Evolutionary conservation across 2,797 vertebrate genomes (phyloP).

Genomic region (Semaprochilodus insignis): DNA sequence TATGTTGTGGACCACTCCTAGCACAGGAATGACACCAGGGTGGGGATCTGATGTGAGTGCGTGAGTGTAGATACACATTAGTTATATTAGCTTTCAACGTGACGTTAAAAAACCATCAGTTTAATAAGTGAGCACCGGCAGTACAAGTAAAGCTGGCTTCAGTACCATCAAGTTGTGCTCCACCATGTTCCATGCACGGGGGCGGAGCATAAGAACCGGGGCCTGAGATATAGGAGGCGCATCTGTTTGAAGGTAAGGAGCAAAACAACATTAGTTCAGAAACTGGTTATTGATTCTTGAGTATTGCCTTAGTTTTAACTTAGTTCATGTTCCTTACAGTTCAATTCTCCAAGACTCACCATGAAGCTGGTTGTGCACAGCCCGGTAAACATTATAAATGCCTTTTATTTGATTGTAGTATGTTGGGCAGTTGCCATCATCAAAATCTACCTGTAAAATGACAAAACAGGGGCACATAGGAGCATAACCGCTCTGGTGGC

Average conservation of each 20-base stretch:
- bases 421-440: conserved; percentile 84
- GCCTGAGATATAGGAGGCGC: conserved; percentile 75
- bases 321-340: too few species aligned
- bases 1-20: too few species aligned
- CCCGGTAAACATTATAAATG: conserved; percentile 78
- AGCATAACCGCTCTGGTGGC: not conserved
- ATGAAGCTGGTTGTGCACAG: conserved; percentile 72
- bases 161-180: conserved; percentile 83
- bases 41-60: too few species aligned
- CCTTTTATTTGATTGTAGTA: conserved; percentile 84
- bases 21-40: too few species aligned
- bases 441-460: conserved; percentile 80
- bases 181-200: conserved; percentile 85
- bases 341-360: conserved; percentile 62
- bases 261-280: not conserved
- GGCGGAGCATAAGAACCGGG: conserved; percentile 83
- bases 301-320: too few species aligned
- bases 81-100: not conserved
- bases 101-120: not conserved
- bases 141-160: not conserved
- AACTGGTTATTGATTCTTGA: too few species aligned
- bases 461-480: not conserved
- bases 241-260: conserved; percentile 62
- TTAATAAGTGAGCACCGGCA: not conserved
- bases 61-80: not conserved